Percentiles rank a stretch among this genome's conserved stretches.
Evolutionary conservation across 1,140 invertebrate genomes (phyloP).

Genomic region (Hyposmocoma kahamanoa): DNA sequence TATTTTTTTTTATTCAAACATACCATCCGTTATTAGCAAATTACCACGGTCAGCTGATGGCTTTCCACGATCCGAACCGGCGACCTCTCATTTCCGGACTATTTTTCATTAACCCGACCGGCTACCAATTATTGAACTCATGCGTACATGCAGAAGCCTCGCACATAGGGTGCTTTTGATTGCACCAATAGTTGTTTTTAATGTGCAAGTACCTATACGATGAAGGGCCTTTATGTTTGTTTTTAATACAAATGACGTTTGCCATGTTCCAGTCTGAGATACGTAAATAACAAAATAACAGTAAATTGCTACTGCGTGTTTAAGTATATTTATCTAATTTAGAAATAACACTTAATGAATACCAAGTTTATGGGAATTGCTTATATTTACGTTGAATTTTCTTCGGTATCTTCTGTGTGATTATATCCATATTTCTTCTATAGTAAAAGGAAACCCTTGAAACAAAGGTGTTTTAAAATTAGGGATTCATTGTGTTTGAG

Average conservation of each 20-base stretch:
- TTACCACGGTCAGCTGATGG: constrained; percentile 1
- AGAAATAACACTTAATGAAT: too few species aligned
- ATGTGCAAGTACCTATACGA: not conserved
- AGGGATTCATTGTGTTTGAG: constrained; percentile 26
- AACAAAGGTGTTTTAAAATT: constrained; percentile 16
- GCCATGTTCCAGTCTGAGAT: too few species aligned
- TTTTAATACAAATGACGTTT: too few species aligned
- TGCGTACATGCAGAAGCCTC: constrained; percentile 44
- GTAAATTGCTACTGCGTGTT: too few species aligned
- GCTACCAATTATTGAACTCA: constrained; percentile 42
- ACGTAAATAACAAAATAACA: too few species aligned
- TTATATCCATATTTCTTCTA: too few species aligned
- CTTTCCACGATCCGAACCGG: constrained; percentile 10
- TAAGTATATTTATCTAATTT: too few species aligned
- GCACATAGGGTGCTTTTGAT: constrained; percentile 35
- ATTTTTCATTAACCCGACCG: constrained; percentile 57
- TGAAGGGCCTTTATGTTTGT: too few species aligned
- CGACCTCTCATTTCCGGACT: constrained; percentile 31
- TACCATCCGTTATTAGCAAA: not conserved
- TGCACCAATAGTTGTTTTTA: constrained; percentile 45
- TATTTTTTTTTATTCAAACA: constrained; percentile 2
- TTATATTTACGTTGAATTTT: too few species aligned
- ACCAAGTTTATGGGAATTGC: too few species aligned
- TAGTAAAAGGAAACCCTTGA: too few species aligned
- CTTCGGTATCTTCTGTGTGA: too few species aligned